These are phyloP conservation scores for Drosophila nasuta DNA, from an alignment of 1,140 invertebrate genomes.

Conservation along the genomic window DNA sequence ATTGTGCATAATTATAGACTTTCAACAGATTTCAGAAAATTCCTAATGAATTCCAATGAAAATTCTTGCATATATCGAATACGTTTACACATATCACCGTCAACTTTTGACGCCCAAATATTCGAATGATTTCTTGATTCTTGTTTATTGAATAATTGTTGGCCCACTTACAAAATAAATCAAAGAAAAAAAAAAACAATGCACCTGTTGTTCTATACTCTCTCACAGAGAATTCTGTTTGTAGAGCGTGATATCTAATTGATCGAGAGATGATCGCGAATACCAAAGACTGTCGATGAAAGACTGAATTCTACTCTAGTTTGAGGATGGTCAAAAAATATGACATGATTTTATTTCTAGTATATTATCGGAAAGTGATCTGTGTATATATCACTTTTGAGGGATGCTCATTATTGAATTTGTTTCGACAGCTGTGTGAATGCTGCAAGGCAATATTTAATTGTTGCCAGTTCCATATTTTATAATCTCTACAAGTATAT, in stretches of 20 bases:
- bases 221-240: background rate
- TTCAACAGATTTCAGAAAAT: slow-evolving; percentile 15
- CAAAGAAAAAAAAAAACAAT: slow-evolving; percentile 1
- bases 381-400: background rate
- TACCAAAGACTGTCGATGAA: too few species aligned
- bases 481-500: slow-evolving; percentile 29
- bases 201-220: slow-evolving; percentile 30
- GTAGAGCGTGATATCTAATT: background rate
- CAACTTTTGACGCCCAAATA: slow-evolving; percentile 21
- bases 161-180: slow-evolving; percentile 22
- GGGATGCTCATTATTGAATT: background rate
- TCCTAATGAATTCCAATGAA: slow-evolving; percentile 21
- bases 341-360: background rate
- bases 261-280: too few species aligned
- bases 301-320: too few species aligned
- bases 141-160: slow-evolving; percentile 45
- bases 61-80: slow-evolving; percentile 24
- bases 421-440: background rate
- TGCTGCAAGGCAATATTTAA: slow-evolving; percentile 36
- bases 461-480: slow-evolving; percentile 41
- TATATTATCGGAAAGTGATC: background rate
- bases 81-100: slow-evolving; percentile 21
- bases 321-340: too few species aligned
- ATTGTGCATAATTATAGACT: slow-evolving; percentile 9
- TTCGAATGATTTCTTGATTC: slow-evolving; percentile 12